These are phyloP conservation scores for Agrotis ipsilon DNA, from an alignment of 2,888 invertebrate species.

Conservation along the genomic window DNA sequence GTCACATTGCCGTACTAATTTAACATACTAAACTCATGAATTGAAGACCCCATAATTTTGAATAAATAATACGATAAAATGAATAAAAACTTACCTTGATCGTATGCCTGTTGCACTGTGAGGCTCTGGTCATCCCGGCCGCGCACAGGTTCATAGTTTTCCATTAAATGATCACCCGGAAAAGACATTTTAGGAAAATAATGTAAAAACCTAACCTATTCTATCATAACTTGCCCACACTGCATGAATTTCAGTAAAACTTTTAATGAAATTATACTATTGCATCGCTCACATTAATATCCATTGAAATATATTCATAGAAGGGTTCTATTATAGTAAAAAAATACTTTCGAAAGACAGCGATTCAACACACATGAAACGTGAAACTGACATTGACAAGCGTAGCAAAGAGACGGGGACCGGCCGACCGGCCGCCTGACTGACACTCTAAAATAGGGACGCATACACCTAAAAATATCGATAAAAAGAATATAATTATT, in stretches of 20 bases:
- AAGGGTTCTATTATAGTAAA: background rate
- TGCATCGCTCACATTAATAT: background rate
- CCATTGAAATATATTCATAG: background rate
- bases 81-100: constrained; percentile 76
- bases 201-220: constrained; percentile 76
- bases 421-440: background rate
- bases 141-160: constrained; percentile 70
- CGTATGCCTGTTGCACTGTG: constrained; percentile 79
- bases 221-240: constrained; percentile 43
- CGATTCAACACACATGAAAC: constrained; percentile 35
- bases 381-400: constrained; percentile 64
- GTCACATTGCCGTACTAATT: constrained; percentile 16
- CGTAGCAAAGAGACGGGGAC: background rate
- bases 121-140: constrained; percentile 66
- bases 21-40: background rate
- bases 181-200: constrained; percentile 79
- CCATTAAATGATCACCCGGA: constrained; percentile 75
- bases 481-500: no score
- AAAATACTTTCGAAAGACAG: constrained; percentile 26
- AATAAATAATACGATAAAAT: constrained; percentile 6
- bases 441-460: constrained; percentile 18
- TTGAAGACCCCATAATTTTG: background rate
- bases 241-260: constrained; percentile 1
- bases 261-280: background rate
- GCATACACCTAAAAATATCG: background rate